Base-by-base conservation (phyloP, 2,888 invertebrate species). In the Buathra laborator region DNA sequence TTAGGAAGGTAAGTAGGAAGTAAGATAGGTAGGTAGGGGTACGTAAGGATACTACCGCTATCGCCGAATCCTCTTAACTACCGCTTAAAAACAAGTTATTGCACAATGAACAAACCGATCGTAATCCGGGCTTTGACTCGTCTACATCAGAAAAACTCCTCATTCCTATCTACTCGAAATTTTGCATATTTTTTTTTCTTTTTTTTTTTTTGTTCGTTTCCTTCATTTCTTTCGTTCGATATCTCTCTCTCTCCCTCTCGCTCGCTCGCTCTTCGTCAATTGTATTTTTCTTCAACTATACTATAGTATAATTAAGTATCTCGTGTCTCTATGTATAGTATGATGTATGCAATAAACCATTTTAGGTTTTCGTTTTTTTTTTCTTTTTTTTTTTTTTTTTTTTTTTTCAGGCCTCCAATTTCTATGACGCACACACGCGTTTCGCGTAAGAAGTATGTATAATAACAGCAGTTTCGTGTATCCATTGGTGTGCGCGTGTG, bases 71-170 rank as follows among this genome's bases (percentile, higher is more conserved):
- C 70, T 62, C 72, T 79, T 48, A 29, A 56, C 59, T 46, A 56
- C 62, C 46, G 66, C 83, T 84, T 84, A 66, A 83, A 83, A 83
- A 81, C 76, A 85, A 89, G 89, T 92, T 91, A 92, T 91, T 92
- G 92, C 92, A 92, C 91, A 91, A 91, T 90, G 88, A 92, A 91
- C 87, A 89, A 90, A 91, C 12, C 89, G 87, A 90, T 91, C 88
- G 72, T 59, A 72, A 78, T 78, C n/a, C 9, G 43, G 51, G 62
- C 48, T 48, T 48, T 14, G 78, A 64, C 37, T 77, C 66, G 43
- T 6, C 66, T 78, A 19, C 10, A 59, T 24, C 12, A 32, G 51
- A 51, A 74, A 83, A 68, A 62, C 66, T 84, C 83, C 76, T 72
- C 56, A 59, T 81, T 77, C 16, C 67, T 46, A 59, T 74, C 48